A percentile compares a stretch with the other conserved stretches of the same genome.
Conservation (phyloP, 2,797 vertebrate genomes). For the Cossypha heuglini region DNA sequence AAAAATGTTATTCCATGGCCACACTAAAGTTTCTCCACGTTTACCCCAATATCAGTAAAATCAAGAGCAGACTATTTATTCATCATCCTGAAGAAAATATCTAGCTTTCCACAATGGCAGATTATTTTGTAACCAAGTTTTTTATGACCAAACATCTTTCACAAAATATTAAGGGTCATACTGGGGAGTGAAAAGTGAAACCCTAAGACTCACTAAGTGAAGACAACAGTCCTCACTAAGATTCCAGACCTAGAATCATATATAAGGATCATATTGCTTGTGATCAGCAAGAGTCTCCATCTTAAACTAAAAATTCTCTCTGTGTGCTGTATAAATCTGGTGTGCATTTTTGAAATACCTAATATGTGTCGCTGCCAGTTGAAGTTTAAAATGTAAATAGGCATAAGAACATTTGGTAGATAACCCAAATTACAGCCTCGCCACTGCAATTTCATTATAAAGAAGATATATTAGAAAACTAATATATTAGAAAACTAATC, state of each 20-base stretch:
- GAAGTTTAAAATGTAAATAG: conserved; percentile 2
- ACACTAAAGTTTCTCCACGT: background rate
- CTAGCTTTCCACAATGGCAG: background rate
- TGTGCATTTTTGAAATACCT: background rate
- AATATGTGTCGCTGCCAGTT: background rate
- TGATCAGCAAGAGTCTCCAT: background rate
- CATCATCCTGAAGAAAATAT: background rate
- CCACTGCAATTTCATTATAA: background rate
- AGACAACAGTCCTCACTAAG: background rate
- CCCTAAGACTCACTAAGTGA: background rate
- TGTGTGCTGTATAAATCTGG: background rate
- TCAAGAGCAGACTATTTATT: background rate
- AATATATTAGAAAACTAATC: conserved; percentile 19
- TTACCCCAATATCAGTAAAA: background rate
- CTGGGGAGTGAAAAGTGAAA: background rate
- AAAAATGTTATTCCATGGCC: background rate
- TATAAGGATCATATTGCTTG: background rate
- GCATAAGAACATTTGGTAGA: conserved; percentile 5
- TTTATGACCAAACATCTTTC: background rate
- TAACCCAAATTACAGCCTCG: background rate
- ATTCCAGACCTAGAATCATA: background rate
- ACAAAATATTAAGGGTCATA: background rate
- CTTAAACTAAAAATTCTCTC: background rate
- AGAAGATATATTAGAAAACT: conserved; percentile 11
- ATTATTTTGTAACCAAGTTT: background rate